Base-by-base conservation (phyloP, 1,140 invertebrate species). In the Papilio xuthus region DNA sequence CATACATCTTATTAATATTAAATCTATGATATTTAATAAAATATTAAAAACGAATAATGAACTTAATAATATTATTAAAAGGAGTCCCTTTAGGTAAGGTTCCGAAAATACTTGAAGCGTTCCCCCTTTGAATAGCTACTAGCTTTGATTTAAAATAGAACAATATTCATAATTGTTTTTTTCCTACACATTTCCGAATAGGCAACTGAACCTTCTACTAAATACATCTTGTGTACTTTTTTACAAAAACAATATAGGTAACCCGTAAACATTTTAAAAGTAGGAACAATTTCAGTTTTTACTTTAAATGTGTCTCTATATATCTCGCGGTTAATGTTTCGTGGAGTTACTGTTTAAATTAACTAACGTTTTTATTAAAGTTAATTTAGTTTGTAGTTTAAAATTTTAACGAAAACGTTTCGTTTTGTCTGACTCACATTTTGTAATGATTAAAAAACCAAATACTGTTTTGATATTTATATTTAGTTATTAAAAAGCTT, bases 271-370 rank as follows among this genome's bases (percentile, higher is more conserved):
- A 26, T 60, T 60, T 60, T 28, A 26, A 26, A 60, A 26, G 10
- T 23, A 13, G 9, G 20, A 60, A 60, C 23, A 26, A 15, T 28
- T 12, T 60, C 12, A 60, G 56, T 60, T 26, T 60, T 60, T 60
- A 60, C n/a, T 13, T 60, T 28, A 26, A 60, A 60, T 56, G 20
- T 56, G 56, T 60, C 56, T 26, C 56, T 26, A 26, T 60, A 26
- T 60, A 60, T 60, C 23, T 9, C 56, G 56, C 56, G 13, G 56
- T 60, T 60, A 60, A 60, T 60, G 56, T 60, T 60, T 60, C 56
- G 56, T 60, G 13, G 56, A 10, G 23, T 4, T 13, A 4, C 23
- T 60, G 9, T 60, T 60, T 23, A 26, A 60, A 28, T 63, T 18
- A 67, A 67, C 60, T 67, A 12, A 4, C 26, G 26, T 67, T 67